A percentile compares a stretch with the other conserved stretches of the same genome.
phyloP scores from a whole-genome alignment of 2,797 vertebrate genomes.

The Coluber constrictor region DNA sequence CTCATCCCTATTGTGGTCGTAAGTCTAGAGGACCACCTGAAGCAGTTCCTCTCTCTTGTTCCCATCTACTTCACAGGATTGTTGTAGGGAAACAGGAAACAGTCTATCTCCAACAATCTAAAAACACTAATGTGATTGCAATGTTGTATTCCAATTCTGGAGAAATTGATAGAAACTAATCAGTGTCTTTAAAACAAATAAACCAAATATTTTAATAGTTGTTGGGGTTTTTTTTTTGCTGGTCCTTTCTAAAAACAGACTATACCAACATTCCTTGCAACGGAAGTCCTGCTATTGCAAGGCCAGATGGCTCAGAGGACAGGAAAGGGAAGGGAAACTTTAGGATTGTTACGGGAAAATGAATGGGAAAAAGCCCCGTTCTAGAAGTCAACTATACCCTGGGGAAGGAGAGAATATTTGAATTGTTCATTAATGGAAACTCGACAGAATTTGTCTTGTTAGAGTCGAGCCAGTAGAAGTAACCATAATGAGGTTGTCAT shows the following conservation, averaged over 20 bases:
- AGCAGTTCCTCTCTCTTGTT: neutral
- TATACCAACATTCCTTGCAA: neutral
- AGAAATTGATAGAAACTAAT: neutral
- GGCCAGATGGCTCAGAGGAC: neutral
- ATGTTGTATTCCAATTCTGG: neutral
- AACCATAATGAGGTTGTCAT: neutral
- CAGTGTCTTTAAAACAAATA: neutral
- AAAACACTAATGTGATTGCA: neutral
- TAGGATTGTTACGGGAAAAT: neutral
- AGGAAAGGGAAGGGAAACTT: neutral
- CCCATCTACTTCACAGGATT: neutral
- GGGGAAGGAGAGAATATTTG: neutral
- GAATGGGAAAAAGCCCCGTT: neutral
- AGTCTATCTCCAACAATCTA: neutral
- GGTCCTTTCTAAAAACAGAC: neutral
- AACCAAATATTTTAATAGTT: neutral
- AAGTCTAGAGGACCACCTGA: neutral
- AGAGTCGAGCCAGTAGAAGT: neutral
- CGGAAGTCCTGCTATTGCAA: neutral
- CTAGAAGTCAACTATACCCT: neutral
- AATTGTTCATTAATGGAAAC: neutral
- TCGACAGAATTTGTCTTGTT: neutral
- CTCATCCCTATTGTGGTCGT: neutral
- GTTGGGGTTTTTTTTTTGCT: neutral
- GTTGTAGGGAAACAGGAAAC: neutral